These are phyloP conservation scores for Sarcophaga carnaria DNA, from an alignment of 2,888 invertebrate genomes.

Conservation along the genomic window DNA sequence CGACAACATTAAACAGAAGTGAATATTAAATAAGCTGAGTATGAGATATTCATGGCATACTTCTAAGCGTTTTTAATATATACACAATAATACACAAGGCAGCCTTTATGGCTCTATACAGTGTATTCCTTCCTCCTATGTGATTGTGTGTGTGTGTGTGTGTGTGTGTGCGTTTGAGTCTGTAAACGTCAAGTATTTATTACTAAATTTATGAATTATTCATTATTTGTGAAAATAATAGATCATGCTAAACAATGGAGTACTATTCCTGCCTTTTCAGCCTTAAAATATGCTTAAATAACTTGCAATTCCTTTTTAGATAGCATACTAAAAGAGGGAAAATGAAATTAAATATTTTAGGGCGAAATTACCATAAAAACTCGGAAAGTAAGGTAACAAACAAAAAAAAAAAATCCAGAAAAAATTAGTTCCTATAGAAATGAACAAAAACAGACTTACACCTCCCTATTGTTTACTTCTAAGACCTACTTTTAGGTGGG, in stretches of 20 bases:
- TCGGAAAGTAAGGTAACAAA: not conserved
- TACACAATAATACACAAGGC: not conserved
- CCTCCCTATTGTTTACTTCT: too few species aligned
- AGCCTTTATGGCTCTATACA: not conserved
- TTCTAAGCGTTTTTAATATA: conserved; percentile 8
- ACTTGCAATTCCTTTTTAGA: not conserved
- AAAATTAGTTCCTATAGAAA: not conserved
- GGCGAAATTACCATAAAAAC: not conserved
- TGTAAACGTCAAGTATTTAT: conserved; percentile 39
- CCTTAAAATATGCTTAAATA: not conserved
- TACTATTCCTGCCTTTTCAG: not conserved
- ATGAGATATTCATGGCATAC: conserved; percentile 37
- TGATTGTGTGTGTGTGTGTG: not conserved
- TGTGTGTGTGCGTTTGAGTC: too few species aligned
- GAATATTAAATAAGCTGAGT: conserved; percentile 64
- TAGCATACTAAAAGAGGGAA: not conserved
- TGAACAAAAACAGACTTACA: too few species aligned
- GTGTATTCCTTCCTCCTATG: not conserved
- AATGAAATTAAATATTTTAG: not conserved
- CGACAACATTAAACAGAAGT: conserved; percentile 24
- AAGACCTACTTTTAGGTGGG: too few species aligned
- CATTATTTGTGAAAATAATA: conserved; percentile 57
- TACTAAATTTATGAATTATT: conserved; percentile 61
- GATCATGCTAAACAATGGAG: conserved; percentile 44
- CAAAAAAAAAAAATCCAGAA: not conserved